Percentiles rank a stretch among this genome's conserved stretches.
Evolutionary conservation across 2,113 vertebrate genomes (phyloP).

Genomic region (Hipposideros armiger): DNA sequence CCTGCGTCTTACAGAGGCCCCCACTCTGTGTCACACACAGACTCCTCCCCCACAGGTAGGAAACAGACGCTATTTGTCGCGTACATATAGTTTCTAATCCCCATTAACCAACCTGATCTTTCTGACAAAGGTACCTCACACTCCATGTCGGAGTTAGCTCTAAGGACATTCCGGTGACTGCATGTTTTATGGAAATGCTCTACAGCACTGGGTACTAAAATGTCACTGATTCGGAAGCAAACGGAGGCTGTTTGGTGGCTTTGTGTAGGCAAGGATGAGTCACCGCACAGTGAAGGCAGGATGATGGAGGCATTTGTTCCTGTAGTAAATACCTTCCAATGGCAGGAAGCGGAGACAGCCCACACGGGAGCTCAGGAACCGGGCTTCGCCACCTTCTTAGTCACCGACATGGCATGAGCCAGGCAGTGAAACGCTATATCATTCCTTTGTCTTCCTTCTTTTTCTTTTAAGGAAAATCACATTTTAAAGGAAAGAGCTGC

Average conservation of each 20-base stretch:
- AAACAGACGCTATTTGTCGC: not conserved
- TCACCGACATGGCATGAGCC: fast-evolving
- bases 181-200: not conserved
- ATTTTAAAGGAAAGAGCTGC: not conserved
- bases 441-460: not conserved
- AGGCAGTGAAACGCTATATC: not conserved
- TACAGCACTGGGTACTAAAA: not conserved
- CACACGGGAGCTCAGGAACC: not conserved
- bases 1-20: not conserved
- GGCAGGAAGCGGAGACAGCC: not conserved
- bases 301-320: not conserved
- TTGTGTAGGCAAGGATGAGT: not conserved
- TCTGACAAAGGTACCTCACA: not conserved
- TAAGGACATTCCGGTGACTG: not conserved
- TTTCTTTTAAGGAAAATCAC: not conserved
- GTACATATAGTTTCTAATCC: not conserved
- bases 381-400: not conserved
- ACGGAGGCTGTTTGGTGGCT: not conserved
- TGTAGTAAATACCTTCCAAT: not conserved
- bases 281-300: not conserved
- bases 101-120: not conserved
- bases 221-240: not conserved
- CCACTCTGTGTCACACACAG: fast-evolving
- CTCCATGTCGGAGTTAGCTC: not conserved
- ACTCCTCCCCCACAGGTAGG: too few relatives aligned